These are phyloP conservation scores for Todus mexicanus DNA, from an alignment of 2,797 vertebrate genomes.

Conservation along the genomic window DNA sequence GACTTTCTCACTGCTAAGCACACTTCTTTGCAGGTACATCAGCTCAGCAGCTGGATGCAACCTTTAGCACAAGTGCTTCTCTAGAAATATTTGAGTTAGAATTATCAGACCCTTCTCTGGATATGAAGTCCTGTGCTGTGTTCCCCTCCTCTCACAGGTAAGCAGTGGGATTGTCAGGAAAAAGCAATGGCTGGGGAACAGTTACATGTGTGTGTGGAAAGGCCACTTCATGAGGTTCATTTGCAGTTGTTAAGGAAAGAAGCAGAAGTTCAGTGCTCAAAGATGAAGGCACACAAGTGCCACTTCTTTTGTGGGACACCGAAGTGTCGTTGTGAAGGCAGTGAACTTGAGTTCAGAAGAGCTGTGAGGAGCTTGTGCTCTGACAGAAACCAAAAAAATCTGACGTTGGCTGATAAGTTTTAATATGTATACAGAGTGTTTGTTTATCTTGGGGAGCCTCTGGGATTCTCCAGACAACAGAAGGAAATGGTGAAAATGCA, in stretches of 20 bases:
- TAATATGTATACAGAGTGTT: rapidly evolving
- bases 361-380: neutral
- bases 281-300: rapidly evolving
- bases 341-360: neutral
- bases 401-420: neutral
- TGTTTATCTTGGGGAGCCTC: neutral
- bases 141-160: constrained; percentile 90
- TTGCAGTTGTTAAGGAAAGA: neutral
- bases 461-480: neutral
- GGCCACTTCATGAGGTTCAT: neutral
- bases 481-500: neutral
- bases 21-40: constrained; percentile 85
- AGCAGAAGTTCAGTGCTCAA: neutral
- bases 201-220: rapidly evolving
- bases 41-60: constrained; percentile 96
- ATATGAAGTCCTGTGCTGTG: constrained; percentile 92
- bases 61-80: constrained; percentile 94
- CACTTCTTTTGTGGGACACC: neutral
- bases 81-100: constrained; percentile 96
- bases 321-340: neutral
- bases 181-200: neutral
- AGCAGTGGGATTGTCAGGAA: neutral
- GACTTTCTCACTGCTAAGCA: neutral
- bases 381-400: neutral
- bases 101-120: constrained; percentile 85